Base-by-base conservation (phyloP, 2,113 vertebrate species). In the Amphiprion ocellaris region DNA sequence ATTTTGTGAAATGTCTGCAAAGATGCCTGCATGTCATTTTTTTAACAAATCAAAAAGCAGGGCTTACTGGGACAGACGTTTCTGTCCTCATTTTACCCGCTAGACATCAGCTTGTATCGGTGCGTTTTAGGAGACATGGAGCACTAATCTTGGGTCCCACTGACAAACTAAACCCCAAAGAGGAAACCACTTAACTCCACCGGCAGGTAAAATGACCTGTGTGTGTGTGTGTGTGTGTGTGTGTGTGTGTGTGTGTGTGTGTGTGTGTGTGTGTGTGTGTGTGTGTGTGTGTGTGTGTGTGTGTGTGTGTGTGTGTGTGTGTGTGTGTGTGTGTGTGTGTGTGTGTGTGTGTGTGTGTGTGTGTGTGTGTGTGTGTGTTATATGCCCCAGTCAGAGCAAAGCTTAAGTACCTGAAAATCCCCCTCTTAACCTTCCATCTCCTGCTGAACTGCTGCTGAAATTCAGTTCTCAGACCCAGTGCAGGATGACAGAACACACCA, bases 151-250 rank as follows among this genome's bases (percentile, higher is more conserved):
- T 9, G 16, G 19, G 59, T 60, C 53, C 61, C 55, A 50, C 15
- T 21, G 56, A 67, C 67, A 64, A 61, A 69, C 52, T 56, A 70
- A 71, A 78, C 63, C 55, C 49, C 30, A 63, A 37, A 62, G 2
- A 70, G 64, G 64, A 67, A 70, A 79, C 79, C 79, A 55, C 59
- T 78, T 77, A 69, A 78, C 77, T 82, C 67, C 47, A 63, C 30
- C 44, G 54, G 41, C 49, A 70, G 65, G 69, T 80, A 82, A 79
- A 63, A 60, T 71, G 54, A 52, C 62, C 56, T 24, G 5, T 69
- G 61, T 68, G 55, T 73, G 39, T 41, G 39, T 41, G 39, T 41
- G 65, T 67, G 47, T 28, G 26, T 53, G 64, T 23, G 30, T 44
- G 37, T 44, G 63, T 56, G 71, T 46, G 71, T 33, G 49, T 10